phyloP scores from a whole-genome alignment of 1,140 invertebrate species.

The Scaptomyza hsui region DNA sequence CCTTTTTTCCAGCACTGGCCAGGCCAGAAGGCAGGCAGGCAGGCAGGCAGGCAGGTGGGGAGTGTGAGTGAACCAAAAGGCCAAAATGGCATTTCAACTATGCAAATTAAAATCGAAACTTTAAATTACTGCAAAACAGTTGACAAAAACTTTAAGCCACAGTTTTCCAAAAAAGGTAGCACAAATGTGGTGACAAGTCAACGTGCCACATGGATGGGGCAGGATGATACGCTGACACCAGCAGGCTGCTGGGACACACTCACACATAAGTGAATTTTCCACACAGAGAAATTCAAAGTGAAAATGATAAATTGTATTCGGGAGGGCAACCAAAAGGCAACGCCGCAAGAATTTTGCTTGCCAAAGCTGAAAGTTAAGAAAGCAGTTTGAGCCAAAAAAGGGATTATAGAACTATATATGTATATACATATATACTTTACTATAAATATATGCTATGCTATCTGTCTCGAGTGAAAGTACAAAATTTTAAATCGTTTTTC shows the following conservation, averaged over 20 bases:
- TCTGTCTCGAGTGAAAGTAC: slow-evolving; percentile 40
- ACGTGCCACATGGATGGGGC: slow-evolving; percentile 1
- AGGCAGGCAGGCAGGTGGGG: slow-evolving; percentile 16
- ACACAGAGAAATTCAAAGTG: slow-evolving; percentile 48
- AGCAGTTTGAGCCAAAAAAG: slow-evolving; percentile 30
- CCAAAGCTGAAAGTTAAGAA: slow-evolving; percentile 72
- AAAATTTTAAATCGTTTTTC: slow-evolving; percentile 76
- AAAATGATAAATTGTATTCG: slow-evolving; percentile 80
- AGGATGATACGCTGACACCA: neutral
- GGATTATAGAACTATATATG: slow-evolving; percentile 13
- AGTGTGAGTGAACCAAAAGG: neutral
- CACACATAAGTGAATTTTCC: slow-evolving; percentile 45
- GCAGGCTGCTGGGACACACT: neutral
- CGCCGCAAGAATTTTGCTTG: slow-evolving; percentile 75
- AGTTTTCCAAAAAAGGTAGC: slow-evolving; percentile 56
- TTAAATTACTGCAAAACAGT: slow-evolving; percentile 60
- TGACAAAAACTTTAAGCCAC: slow-evolving; percentile 67
- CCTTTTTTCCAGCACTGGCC: neutral
- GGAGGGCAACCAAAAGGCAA: slow-evolving; percentile 49
- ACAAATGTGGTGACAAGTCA: slow-evolving; percentile 41
- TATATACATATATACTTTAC: neutral
- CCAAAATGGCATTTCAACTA: slow-evolving; percentile 48
- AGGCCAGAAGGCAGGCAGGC: slow-evolving; percentile 28
- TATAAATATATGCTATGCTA: slow-evolving; percentile 3
- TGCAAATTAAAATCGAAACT: slow-evolving; percentile 70